phyloP scores from a whole-genome alignment of 2,113 vertebrate genomes.

The Macrotus californicus region DNA sequence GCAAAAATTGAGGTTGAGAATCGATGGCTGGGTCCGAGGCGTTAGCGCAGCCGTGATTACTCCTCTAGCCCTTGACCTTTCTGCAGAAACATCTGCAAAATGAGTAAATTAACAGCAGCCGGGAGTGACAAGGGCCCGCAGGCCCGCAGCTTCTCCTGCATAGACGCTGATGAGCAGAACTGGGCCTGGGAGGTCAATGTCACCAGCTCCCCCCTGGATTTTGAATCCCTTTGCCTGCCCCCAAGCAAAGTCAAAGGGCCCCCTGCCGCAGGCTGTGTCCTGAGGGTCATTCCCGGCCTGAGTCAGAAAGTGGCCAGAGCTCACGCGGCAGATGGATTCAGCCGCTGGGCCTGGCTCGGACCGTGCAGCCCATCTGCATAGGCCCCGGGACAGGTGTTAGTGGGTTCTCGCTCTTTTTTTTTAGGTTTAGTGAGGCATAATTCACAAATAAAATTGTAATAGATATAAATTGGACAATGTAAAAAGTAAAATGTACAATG shows the following conservation, averaged over 20 bases:
- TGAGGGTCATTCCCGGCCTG: background rate
- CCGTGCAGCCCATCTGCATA: accelerated
- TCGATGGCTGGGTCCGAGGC: background rate
- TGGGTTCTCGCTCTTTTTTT: background rate
- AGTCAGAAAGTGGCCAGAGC: background rate
- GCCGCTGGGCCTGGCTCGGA: background rate
- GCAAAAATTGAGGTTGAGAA: conserved; percentile 27
- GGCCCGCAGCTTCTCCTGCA: background rate
- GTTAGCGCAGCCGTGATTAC: conserved; percentile 7
- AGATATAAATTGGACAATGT: background rate
- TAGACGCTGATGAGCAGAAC: background rate
- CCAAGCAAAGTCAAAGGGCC: background rate
- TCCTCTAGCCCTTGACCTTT: conserved; percentile 49
- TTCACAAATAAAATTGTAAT: background rate
- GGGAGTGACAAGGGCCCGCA: background rate
- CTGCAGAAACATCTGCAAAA: background rate
- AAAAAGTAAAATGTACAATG: background rate
- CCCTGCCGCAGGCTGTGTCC: background rate
- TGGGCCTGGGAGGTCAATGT: background rate
- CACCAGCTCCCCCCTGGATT: no score
- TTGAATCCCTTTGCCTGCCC: background rate
- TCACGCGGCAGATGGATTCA: background rate
- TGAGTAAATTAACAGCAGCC: background rate
- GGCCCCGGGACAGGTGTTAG: background rate
- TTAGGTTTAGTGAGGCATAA: background rate